These are phyloP conservation scores for Ashinkailepas kermadecensis DNA, from an alignment of 2,888 invertebrate species.

Conservation along the genomic window DNA sequence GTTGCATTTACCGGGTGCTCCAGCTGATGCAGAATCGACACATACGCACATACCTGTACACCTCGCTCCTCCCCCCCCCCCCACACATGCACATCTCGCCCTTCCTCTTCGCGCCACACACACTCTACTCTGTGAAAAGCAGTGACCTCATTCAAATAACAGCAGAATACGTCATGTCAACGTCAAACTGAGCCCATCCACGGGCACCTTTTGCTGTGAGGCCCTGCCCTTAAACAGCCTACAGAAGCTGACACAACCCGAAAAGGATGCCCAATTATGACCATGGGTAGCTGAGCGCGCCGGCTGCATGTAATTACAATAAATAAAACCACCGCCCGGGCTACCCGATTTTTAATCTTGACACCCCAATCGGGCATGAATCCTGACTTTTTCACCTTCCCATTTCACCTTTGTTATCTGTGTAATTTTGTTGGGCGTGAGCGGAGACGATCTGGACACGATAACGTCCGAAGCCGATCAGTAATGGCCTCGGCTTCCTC, in stretches of 20 bases:
- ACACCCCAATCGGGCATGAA: slow-evolving; percentile 7
- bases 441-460: not conserved
- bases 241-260: not conserved
- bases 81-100: too few species aligned
- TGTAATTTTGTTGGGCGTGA: not conserved
- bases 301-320: slow-evolving; percentile 12
- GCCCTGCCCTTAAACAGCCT: not conserved
- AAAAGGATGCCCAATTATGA: not conserved
- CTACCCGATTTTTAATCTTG: slow-evolving; percentile 15
- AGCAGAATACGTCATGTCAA: too few species aligned
- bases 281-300: not conserved
- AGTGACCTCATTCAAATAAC: too few species aligned
- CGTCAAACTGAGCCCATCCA: not conserved
- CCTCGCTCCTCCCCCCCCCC: too few species aligned
- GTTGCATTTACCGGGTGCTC: too few species aligned
- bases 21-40: too few species aligned
- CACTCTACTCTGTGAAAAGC: too few species aligned
- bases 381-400: not conserved
- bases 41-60: too few species aligned
- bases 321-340: slow-evolving; percentile 10
- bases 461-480: not conserved
- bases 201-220: not conserved
- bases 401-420: not conserved
- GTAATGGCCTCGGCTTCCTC: not conserved
- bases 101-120: too few species aligned